phyloP scores from a whole-genome alignment of 2,797 vertebrate species.

The Halcyon smyrnensis region DNA sequence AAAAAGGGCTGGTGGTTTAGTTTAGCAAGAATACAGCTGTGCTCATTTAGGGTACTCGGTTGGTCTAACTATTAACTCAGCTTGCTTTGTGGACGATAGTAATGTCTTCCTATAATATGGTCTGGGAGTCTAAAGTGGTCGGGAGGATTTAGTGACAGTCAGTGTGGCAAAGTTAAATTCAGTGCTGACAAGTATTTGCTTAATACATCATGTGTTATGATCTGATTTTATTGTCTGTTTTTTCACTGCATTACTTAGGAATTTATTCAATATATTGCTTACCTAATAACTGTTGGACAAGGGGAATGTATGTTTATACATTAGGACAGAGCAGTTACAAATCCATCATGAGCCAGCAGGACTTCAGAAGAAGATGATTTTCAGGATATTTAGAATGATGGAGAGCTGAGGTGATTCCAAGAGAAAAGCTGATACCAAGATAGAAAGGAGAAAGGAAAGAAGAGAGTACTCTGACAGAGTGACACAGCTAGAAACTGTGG shows the following conservation, averaged over 20 bases:
- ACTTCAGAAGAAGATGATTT: background rate
- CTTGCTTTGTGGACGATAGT: background rate
- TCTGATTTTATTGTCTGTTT: background rate
- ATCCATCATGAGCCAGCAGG: background rate
- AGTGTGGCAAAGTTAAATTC: background rate
- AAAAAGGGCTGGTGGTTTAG: background rate
- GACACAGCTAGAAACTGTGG: background rate
- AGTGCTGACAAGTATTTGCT: background rate
- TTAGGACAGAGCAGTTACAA: background rate
- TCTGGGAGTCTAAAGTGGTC: background rate
- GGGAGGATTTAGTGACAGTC: background rate
- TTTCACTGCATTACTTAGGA: background rate
- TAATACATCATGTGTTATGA: background rate
- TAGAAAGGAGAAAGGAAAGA: background rate
- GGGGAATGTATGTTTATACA: background rate
- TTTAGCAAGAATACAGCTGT: background rate
- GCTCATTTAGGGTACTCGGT: background rate
- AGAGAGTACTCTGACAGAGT: background rate
- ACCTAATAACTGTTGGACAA: background rate
- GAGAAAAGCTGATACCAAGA: background rate
- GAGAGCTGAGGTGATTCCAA: background rate
- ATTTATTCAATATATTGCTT: background rate
- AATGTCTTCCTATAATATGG: background rate
- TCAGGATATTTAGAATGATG: background rate
- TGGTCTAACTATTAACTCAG: constrained; percentile 1